These are phyloP conservation scores for Nymphalis urticae DNA, from an alignment of 2,888 invertebrate species.

Conservation along the genomic window DNA sequence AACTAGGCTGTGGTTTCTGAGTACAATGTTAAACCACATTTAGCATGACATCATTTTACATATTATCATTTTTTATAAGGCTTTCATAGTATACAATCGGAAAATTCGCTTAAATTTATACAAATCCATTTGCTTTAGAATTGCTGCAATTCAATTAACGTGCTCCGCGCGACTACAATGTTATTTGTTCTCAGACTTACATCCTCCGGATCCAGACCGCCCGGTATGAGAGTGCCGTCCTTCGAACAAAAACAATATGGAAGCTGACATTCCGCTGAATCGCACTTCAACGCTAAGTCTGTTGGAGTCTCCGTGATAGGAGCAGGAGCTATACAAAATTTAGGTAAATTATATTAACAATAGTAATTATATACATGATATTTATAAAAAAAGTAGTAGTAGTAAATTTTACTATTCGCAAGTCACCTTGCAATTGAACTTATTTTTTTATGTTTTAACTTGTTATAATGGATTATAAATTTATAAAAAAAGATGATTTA, in stretches of 20 bases:
- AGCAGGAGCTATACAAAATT: constrained; percentile 84
- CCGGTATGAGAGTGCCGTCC: constrained; percentile 94
- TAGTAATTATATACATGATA: neutral
- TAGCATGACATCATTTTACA: no score
- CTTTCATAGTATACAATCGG: neutral
- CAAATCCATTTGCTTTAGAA: constrained; percentile 15
- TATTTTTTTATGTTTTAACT: no score
- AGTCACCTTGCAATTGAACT: no score
- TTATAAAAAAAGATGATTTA: no score
- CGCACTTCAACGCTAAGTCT: constrained; percentile 90
- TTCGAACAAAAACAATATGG: constrained; percentile 96
- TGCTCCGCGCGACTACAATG: constrained; percentile 21
- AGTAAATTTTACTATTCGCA: no score
- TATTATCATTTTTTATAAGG: no score
- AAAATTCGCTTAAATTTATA: constrained; percentile 20
- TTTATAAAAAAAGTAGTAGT: no score
- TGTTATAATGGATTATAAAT: no score
- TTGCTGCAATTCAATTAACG: constrained; percentile 35
- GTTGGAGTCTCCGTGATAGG: constrained; percentile 90
- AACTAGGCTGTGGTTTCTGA: no score
- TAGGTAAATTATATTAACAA: neutral
- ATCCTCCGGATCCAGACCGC: constrained; percentile 90
- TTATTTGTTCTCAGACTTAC: constrained; percentile 70
- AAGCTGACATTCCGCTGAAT: constrained; percentile 86
- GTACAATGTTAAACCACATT: no score